A percentile compares a stretch with the other conserved stretches of the same genome.
Evolutionary conservation across 2,888 invertebrate species (phyloP).

Genomic region (Tetheella fluctuosa): DNA sequence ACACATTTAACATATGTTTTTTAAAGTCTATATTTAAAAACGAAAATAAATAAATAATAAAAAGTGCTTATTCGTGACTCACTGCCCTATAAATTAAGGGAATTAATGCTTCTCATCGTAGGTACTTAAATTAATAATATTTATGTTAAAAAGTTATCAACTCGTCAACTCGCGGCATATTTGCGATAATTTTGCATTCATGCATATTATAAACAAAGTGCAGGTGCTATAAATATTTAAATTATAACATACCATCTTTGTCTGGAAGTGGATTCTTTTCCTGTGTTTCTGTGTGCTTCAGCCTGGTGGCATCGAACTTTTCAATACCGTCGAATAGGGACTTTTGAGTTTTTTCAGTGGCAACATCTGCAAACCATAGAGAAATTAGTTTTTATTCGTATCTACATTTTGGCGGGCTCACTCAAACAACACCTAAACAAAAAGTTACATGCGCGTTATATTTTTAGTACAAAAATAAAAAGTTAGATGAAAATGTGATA

Average conservation of each 20-base stretch:
- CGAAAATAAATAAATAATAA: background rate
- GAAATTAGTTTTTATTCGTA: conserved; percentile 26
- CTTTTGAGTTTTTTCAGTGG: conserved; percentile 93
- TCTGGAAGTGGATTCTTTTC: conserved; percentile 97
- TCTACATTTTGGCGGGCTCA: conserved; percentile 28
- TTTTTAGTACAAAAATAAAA: conserved; percentile 31
- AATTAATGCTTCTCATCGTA: too few species aligned
- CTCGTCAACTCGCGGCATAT: background rate
- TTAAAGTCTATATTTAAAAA: too few species aligned
- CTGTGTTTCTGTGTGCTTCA: conserved; percentile 96
- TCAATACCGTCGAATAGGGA: conserved; percentile 94
- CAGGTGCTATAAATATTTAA: conserved; percentile 7
- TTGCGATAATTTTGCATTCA: conserved; percentile 6
- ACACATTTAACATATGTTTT: too few species aligned
- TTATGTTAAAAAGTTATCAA: background rate
- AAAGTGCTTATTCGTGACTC: background rate
- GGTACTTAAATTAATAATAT: background rate
- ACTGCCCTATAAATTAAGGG: too few species aligned
- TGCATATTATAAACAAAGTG: conserved; percentile 16
- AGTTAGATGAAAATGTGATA: conserved; percentile 25
- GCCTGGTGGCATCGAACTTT: conserved; percentile 90
- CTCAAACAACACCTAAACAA: conserved; percentile 29
- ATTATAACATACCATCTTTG: conserved; percentile 90
- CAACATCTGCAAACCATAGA: conserved; percentile 88
- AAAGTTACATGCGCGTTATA: conserved; percentile 54